phyloP scores from a whole-genome alignment of 2,113 vertebrate genomes.

The Engraulis encrasicolus region DNA sequence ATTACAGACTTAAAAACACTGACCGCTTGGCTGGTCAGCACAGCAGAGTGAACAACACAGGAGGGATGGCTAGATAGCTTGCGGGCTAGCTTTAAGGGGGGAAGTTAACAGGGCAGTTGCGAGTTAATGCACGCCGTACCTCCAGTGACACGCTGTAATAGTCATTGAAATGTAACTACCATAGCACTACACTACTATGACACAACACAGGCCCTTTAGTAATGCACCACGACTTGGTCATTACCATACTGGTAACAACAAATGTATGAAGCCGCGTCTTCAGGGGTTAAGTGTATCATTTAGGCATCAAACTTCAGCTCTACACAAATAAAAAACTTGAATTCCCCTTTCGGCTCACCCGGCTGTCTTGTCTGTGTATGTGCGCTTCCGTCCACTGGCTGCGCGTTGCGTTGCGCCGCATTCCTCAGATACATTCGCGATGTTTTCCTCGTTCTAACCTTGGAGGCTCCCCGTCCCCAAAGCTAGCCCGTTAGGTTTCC shows the following conservation, averaged over 20 bases:
- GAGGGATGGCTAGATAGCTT: not conserved
- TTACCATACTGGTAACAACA: no score
- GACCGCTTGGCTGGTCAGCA: not conserved
- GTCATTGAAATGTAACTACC: no score
- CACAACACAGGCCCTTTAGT: no score
- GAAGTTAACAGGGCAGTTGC: not conserved
- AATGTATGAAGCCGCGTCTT: no score
- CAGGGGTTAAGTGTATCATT: no score
- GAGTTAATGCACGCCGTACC: not conserved
- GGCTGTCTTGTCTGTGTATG: no score
- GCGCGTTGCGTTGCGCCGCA: no score
- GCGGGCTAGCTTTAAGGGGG: not conserved
- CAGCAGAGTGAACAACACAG: no score
- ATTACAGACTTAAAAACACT: constrained; percentile 15
- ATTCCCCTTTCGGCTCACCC: not conserved
- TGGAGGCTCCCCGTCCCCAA: no score
- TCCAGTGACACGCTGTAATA: no score
- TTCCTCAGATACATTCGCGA: not conserved
- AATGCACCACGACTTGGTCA: no score
- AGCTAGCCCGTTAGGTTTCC: not conserved
- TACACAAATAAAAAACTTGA: not conserved
- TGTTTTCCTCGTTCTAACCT: not conserved
- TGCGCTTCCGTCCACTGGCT: not conserved
- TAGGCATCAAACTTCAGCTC: not conserved
- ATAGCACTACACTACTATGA: no score